A percentile compares a stretch with the other conserved stretches of the same genome.
phyloP scores from a whole-genome alignment of 2,113 vertebrate species.

The Stomatorhinus ivindoensis region DNA sequence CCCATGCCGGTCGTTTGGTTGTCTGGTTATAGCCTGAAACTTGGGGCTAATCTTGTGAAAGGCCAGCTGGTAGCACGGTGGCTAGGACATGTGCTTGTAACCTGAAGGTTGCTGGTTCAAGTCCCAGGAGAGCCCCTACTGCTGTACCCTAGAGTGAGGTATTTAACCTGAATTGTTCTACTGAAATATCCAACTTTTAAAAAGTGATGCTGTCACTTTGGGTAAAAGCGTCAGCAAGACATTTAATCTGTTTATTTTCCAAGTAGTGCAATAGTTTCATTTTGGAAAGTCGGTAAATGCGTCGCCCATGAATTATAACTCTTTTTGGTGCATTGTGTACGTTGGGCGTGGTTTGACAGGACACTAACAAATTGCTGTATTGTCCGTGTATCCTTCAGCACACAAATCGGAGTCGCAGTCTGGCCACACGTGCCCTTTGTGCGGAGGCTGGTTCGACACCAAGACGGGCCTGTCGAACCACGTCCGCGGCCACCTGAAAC shows the following conservation, averaged over 20 bases:
- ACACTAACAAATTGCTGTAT: not conserved
- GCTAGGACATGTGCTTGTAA: constrained; percentile 8
- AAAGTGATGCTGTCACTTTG: not conserved
- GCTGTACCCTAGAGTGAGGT: constrained; percentile 2
- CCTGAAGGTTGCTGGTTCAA: constrained; percentile 2
- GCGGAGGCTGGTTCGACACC: constrained; percentile 85
- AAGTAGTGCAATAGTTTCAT: not conserved
- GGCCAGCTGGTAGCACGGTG: not conserved
- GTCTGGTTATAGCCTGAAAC: constrained; percentile 4
- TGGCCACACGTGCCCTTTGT: constrained; percentile 80
- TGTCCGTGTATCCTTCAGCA: constrained; percentile 56
- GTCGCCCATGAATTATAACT: not conserved
- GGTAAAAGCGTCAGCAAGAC: not conserved
- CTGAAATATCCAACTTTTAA: not conserved
- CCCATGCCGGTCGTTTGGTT: constrained; percentile 15
- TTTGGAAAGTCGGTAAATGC: not conserved
- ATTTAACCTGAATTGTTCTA: constrained; percentile 8
- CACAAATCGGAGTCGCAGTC: constrained; percentile 77
- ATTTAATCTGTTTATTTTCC: not conserved
- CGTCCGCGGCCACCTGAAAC: constrained; percentile 85
- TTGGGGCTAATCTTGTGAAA: not conserved
- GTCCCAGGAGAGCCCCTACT: constrained; percentile 1
- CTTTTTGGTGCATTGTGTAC: not conserved
- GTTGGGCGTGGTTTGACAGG: not conserved
- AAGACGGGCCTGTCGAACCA: constrained; percentile 94